These are phyloP conservation scores for Gastrophysa polygoni DNA, from an alignment of 2,888 invertebrate species.

Conservation along the genomic window DNA sequence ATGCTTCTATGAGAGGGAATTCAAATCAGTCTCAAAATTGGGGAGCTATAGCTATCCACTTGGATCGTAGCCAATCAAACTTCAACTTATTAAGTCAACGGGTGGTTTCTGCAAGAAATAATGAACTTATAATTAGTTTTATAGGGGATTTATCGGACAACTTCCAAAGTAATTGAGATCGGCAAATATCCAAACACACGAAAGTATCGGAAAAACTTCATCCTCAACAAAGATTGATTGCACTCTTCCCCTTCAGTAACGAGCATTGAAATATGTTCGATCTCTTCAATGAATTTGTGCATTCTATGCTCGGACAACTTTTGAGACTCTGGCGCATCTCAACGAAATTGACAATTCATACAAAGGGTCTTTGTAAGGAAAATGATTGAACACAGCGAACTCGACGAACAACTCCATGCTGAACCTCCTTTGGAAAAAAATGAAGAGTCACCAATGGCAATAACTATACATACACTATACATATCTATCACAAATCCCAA, in stretches of 20 bases:
- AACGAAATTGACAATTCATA: neutral
- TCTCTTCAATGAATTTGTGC: neutral
- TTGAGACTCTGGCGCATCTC: neutral
- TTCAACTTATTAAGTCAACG: neutral
- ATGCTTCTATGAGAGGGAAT: no score
- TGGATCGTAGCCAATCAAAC: neutral
- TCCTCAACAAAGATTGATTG: neutral
- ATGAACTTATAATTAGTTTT: constrained; percentile 1
- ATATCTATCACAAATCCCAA: no score
- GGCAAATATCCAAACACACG: neutral
- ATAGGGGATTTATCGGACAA: neutral
- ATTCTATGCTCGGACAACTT: neutral
- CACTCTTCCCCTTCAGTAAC: neutral
- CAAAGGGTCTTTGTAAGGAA: no score
- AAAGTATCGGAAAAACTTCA: constrained; percentile 1
- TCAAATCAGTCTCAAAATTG: no score
- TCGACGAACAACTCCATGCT: no score
- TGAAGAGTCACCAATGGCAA: no score
- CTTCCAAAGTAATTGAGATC: neutral
- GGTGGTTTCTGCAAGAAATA: neutral
- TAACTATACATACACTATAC: no score
- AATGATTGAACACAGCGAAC: no score
- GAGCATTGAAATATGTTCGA: neutral
- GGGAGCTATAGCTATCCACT: neutral
- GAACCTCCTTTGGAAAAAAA: no score